Evolutionary conservation across 1,140 invertebrate species (phyloP).

Genomic region (Caenorhabditis tropicalis): DNA sequence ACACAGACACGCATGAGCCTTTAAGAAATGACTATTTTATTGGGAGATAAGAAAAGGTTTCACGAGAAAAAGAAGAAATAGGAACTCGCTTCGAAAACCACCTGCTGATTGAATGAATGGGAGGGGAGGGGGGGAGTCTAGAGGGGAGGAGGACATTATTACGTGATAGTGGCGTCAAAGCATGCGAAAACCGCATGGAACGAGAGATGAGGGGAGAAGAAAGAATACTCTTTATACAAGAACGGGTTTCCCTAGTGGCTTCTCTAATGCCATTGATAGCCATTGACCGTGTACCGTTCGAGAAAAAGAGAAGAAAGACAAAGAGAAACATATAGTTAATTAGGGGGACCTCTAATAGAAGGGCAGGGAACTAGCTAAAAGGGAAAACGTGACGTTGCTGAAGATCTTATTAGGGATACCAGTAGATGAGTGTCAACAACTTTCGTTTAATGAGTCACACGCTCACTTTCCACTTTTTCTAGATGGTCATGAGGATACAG

Average conservation of each 20-base stretch:
- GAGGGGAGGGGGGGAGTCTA: not conserved
- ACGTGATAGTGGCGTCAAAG: slow-evolving; percentile 36
- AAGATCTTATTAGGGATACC: too few species aligned
- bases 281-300: slow-evolving; percentile 11
- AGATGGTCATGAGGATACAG: too few species aligned
- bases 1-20: slow-evolving; percentile 73
- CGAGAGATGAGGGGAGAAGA: not conserved
- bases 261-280: slow-evolving; percentile 3
- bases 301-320: not conserved
- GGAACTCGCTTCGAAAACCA: not conserved
- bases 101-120: slow-evolving; percentile 2
- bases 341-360: too few species aligned
- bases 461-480: too few species aligned
- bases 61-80: not conserved
- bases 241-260: not conserved
- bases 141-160: not conserved
- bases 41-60: not conserved
- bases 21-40: too few species aligned
- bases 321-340: not conserved
- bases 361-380: too few species aligned
- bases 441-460: too few species aligned
- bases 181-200: slow-evolving; percentile 14
- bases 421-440: too few species aligned
- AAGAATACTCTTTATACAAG: slow-evolving; percentile 16
- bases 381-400: too few species aligned